Evolutionary conservation across 2,888 invertebrate genomes (phyloP), one percentile per base, ranked within the genome.

Genomic region (Parelbella ahira): DNA sequence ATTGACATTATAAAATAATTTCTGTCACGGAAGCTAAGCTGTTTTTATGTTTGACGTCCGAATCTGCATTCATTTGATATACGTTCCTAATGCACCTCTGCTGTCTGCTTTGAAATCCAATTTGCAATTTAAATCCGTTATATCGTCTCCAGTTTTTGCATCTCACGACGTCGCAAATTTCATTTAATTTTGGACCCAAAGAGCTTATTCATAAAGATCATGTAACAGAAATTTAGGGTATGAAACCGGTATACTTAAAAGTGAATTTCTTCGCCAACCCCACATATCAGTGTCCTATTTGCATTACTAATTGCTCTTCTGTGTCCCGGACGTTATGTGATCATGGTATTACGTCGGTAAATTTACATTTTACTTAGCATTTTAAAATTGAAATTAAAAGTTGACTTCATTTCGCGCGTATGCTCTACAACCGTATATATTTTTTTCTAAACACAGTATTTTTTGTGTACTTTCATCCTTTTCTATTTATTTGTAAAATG

Each of bases 261-360:
- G 50, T 50, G 51, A 56, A 58, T 53, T 56, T 57, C 56, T 57
- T 62, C 54, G 51, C 48, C 45, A 46, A 46, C 32, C 56, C 47
- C 49, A 58, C 51, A 49, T 53, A 54, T 51, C 50, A 34, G 54
- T 58, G 68, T 57, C 61, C 58, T 54, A 80, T 79, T 78, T 71
- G 75, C 76, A 79, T 65, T 75, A 68, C 73, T 78, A 80, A 80
- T 79, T 63, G 49, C 33, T 41, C 18, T 57, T 33, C 52, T 53
- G 47, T 48, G 49, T 55, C 51, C 55, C 45, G 44, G 33, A 51
- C 55, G 52, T n/a, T 49, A 47, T 50, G 49, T 27, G 19, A 33
- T 20, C 25, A 10, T 4, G 25, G 20, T 20, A 7, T 20, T 12
- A 25, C 7, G 33, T 25, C 24, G 18, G 13, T 33, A n/a, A 32